phyloP scores from a whole-genome alignment of 2,888 invertebrate genomes.

The Ennomos fuscantarius region DNA sequence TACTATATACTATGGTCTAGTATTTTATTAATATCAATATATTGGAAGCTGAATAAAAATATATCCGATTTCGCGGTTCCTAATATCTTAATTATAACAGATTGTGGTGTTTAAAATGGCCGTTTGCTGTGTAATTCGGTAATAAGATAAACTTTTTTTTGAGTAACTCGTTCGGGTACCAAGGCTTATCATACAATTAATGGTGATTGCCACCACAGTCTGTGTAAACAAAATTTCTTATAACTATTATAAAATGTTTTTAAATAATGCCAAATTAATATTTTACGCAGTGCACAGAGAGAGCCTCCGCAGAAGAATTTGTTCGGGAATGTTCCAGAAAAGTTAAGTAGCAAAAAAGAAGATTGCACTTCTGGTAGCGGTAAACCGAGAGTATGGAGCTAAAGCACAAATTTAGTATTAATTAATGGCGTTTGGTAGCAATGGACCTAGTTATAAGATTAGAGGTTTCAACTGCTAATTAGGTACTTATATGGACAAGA shows the following conservation, averaged over 20 bases:
- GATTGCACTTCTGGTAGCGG: conserved; percentile 60
- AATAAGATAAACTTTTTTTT: no score
- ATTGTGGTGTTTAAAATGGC: no score
- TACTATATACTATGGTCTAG: no score
- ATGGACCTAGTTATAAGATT: conserved; percentile 2
- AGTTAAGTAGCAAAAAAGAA: conserved; percentile 50
- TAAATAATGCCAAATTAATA: conserved; percentile 15
- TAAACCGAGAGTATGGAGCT: conserved; percentile 68
- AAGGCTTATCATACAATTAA: no score
- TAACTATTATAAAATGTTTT: neutral
- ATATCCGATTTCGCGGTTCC: no score
- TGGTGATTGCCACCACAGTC: no score
- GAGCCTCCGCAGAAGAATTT: conserved; percentile 55
- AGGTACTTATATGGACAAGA: conserved; percentile 14
- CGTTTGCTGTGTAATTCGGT: no score
- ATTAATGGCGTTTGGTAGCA: conserved; percentile 6
- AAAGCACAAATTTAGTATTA: conserved; percentile 39
- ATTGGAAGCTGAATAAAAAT: no score
- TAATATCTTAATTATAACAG: no score
- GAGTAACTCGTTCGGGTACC: no score
- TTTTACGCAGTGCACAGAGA: conserved; percentile 62
- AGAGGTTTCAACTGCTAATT: neutral
- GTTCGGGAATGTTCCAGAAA: conserved; percentile 51
- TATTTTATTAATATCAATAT: no score
- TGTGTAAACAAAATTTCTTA: no score